Evolutionary conservation across 2,888 invertebrate genomes (phyloP), one percentile per base, ranked within the genome.

Genomic region (Papilio demoleus): DNA sequence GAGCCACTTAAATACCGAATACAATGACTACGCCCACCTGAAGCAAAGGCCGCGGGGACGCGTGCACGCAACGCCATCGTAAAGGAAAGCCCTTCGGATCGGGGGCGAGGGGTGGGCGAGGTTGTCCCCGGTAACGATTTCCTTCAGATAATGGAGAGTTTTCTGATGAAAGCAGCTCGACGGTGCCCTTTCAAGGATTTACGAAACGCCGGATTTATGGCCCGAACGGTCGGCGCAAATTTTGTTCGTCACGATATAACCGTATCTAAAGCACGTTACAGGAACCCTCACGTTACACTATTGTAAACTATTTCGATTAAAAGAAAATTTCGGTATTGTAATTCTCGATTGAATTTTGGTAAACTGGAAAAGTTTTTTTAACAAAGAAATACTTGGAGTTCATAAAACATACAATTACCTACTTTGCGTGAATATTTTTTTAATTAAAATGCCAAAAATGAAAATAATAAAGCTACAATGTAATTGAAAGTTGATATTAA

Each of bases 1-100:
- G 88, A 92, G 88, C 90, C 87, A 91, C 90, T 92, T 92, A 92
- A 91, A 92, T 90, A 90, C 86, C 82, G 87, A 88, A 85, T 82
- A 90, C 88, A 90, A 91, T 88, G 88, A 85, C 84, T 87, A 87
- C 88, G 87, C 89, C 88, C 88, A 91, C 92, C 90, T 92, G 90
- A 87, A 88, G 88, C 85, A 84, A 87, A 88, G 87, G 88, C 88
- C 84, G 84, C 82, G 81, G 82, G 84, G 84, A 89, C 90, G 89
- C 89, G 86, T 90, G 87, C 90, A 91, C 91, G 90, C 91, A 90
- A 90, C 87, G 81, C 83, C 78, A 80, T 79, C 85, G 88, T 90
- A 90, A 90, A 89, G 87, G 90, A 89, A 90, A 88, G 85, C 83
- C 84, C 80, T 82, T 75, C 79, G 88, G 86, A 84, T 82, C 81